Percentiles rank a stretch among this genome's conserved stretches.
Conservation (phyloP, 2,113 vertebrate species). For the Solea solea region DNA sequence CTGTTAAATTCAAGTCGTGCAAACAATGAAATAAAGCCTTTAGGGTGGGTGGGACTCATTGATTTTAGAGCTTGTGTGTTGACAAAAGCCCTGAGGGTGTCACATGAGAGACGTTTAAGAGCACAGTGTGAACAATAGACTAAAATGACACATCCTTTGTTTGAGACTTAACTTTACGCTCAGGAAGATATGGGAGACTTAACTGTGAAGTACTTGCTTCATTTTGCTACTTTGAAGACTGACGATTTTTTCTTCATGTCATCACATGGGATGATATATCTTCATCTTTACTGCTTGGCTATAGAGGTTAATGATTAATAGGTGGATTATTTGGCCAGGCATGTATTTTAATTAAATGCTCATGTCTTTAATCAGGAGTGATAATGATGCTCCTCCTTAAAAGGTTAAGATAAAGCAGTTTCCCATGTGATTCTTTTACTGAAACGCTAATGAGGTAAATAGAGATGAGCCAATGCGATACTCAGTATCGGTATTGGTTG, state of each 20-base stretch:
- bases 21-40: constrained; percentile 55
- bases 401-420: constrained; percentile 3
- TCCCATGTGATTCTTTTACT: constrained; percentile 5
- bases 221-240: constrained; percentile 4
- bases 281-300: not conserved
- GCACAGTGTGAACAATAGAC: constrained; percentile 21
- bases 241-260: not conserved
- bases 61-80: constrained; percentile 55
- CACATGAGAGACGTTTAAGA: constrained; percentile 18
- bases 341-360: constrained; percentile 39
- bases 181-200: not conserved
- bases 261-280: not conserved
- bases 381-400: constrained; percentile 28
- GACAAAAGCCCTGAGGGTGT: constrained; percentile 47
- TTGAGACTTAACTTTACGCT: constrained; percentile 36
- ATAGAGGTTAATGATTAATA: constrained; percentile 39
- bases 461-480: too few species aligned
- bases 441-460: constrained; percentile 5
- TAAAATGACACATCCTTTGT: constrained; percentile 39
- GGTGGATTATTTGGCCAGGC: constrained; percentile 29
- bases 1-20: constrained; percentile 39
- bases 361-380: constrained; percentile 26
- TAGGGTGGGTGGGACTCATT: constrained; percentile 37
- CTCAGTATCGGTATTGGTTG: too few species aligned
- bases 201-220: not conserved